These are phyloP conservation scores for Lordiphosa stackelbergi DNA, from an alignment of 1,140 invertebrate species.

Conservation along the genomic window DNA sequence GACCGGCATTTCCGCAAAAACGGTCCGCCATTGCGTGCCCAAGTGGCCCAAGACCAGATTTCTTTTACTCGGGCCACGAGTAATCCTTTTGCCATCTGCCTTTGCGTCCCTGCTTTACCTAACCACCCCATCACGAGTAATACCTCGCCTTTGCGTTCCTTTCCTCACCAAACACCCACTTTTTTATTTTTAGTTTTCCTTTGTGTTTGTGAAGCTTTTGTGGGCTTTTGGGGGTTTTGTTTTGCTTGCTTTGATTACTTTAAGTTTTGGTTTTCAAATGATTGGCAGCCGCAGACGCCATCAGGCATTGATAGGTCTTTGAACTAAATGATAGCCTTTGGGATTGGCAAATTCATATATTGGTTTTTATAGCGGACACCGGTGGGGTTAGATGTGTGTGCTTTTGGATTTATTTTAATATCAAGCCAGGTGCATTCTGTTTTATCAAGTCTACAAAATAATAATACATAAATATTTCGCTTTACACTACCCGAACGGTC, in stretches of 20 bases:
- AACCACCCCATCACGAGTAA: slow-evolving; percentile 1
- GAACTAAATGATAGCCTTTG: slow-evolving; percentile 62
- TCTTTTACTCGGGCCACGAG: slow-evolving; percentile 38
- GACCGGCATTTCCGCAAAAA: slow-evolving; percentile 49
- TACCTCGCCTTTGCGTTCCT: slow-evolving; percentile 8
- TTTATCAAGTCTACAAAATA: too few relatives aligned
- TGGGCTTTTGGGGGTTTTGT: slow-evolving; percentile 40
- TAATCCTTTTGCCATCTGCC: slow-evolving; percentile 57
- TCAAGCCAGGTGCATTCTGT: too few relatives aligned
- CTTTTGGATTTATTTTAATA: background rate
- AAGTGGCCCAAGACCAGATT: slow-evolving; percentile 58
- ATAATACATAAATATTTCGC: too few relatives aligned
- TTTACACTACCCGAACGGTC: too few relatives aligned
- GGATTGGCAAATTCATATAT: background rate
- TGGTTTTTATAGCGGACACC: slow-evolving; percentile 1
- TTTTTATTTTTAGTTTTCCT: slow-evolving; percentile 23
- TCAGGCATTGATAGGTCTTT: slow-evolving; percentile 57
- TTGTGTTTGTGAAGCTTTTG: slow-evolving; percentile 21
- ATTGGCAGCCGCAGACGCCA: slow-evolving; percentile 35
- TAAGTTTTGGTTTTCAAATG: slow-evolving; percentile 61
- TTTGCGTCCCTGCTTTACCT: slow-evolving; percentile 4
- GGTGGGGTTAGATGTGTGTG: background rate
- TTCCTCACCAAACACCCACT: background rate
- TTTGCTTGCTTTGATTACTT: slow-evolving; percentile 64
- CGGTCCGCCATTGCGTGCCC: slow-evolving; percentile 54